These are phyloP conservation scores for Aurelia aurita complex sp. Pacific DNA, from an alignment of 30 jellyfish, hydroid and myxozoan genomes.

Conservation along the genomic window DNA sequence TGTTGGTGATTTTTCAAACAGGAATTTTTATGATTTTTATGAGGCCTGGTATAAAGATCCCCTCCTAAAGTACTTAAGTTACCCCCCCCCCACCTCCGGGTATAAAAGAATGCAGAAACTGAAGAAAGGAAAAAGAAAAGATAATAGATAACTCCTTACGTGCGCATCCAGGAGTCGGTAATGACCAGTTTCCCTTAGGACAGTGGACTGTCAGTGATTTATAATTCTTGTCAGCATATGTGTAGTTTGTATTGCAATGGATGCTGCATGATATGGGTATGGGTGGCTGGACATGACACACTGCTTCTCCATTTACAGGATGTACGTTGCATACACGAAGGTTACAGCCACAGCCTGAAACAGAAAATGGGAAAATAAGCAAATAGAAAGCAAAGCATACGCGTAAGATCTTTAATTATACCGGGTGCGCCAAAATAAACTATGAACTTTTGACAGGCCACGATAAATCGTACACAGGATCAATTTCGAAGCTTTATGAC, in stretches of 20 bases:
- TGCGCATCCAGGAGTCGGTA: constrained; percentile 82
- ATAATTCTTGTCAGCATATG: constrained; percentile 51
- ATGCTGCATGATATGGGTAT: constrained; percentile 69
- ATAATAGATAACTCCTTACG: constrained; percentile 47
- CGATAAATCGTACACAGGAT: no score
- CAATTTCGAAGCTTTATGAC: no score
- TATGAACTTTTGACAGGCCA: no score
- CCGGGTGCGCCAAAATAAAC: no score
- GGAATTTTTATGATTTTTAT: no score
- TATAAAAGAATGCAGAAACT: background rate
- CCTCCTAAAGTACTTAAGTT: background rate
- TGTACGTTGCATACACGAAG: constrained; percentile 62
- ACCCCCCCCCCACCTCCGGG: no score
- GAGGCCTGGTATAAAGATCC: no score
- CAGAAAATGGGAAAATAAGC: no score
- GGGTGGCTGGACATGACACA: constrained; percentile 66
- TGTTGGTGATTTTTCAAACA: no score
- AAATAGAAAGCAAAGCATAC: no score
- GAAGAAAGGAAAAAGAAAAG: background rate
- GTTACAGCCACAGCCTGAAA: constrained; percentile 92
- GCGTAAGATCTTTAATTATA: no score
- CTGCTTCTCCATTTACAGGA: constrained; percentile 78
- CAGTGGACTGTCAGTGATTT: constrained; percentile 45
- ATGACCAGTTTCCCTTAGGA: constrained; percentile 69
- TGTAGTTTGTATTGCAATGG: constrained; percentile 44